Base-by-base conservation (phyloP, 2,113 vertebrate species). In the Otocyon megalotis region DNA sequence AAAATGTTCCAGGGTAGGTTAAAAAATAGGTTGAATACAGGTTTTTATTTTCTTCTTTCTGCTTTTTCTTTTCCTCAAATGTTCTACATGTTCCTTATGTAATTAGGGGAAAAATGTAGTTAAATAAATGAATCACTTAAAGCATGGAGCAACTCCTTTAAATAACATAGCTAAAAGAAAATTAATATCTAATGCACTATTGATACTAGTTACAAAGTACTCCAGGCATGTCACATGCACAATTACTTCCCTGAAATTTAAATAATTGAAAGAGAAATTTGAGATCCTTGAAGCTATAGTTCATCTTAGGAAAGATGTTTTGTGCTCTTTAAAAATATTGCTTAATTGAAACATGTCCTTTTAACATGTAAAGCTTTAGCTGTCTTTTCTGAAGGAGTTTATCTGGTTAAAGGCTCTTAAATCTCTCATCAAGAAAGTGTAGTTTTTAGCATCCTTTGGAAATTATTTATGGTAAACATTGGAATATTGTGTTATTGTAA, bases 51-150 rank as follows among this genome's bases (percentile, higher is more conserved):
- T 71, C 6, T 48, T 88, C 50, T 92, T 63, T 65, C 74, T 93
- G 76, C 69, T 91, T 77, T 97, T 96, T 37, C 92, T 82, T 86
- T 92, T 90, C 53, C 81, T 19, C 3, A 13, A 74, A 79, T 94
- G 53, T 67, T 96, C 35, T 93, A 82, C 58, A 89, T 74, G 58
- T 43, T 92, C 24, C 72, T 95, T 89, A 89, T 56, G 65, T 80
- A 94, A 96, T 69, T 60, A 76, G 35, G 20, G 50, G 1, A 19
- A 69, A 96, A 84, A 81, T 35, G 5, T 65, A 48, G 53, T 63
- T 81, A 48, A 85, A 83, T 58, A 89, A 74, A 74, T 67, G 14
- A 43, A 90, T 87, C 54, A 83, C 28, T 88, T n/a, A n/a, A 92
- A 77, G 63, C 10, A 12, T 54, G 50, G 48, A 48, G 2, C 15